Evolutionary conservation across 2,797 vertebrate genomes (phyloP).

Genomic region (Parotocinclus haroldoi): DNA sequence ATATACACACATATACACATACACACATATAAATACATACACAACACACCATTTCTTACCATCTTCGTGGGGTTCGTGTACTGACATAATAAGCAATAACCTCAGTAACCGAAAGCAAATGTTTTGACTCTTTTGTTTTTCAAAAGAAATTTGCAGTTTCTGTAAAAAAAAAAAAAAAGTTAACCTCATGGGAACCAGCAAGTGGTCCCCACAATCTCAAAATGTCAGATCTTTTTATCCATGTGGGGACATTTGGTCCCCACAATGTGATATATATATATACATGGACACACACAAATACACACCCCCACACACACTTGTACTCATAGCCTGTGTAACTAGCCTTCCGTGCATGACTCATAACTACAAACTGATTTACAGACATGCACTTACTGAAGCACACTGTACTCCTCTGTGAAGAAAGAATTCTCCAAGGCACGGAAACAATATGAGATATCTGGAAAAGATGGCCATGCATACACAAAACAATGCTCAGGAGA

Average conservation of each 20-base stretch:
- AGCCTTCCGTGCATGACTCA: slow-evolving; percentile 31
- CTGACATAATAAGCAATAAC: too few species aligned
- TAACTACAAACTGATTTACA: slow-evolving; percentile 44
- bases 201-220: too few species aligned
- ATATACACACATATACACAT: slow-evolving; percentile 31
- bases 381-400: slow-evolving; percentile 62
- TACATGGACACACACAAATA: slow-evolving; percentile 23
- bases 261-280: slow-evolving; percentile 10
- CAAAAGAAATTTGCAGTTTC: too few species aligned
- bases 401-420: slow-evolving; percentile 56
- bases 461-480: slow-evolving; percentile 60
- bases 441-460: slow-evolving; percentile 58
- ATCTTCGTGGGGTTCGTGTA: too few species aligned
- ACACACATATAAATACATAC: slow-evolving; percentile 32
- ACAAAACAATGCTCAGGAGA: slow-evolving; percentile 57
- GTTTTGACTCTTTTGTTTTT: too few species aligned
- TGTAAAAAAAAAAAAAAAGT: too few species aligned
- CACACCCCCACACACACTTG: slow-evolving; percentile 4
- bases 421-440: slow-evolving; percentile 53
- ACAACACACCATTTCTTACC: slow-evolving; percentile 21
- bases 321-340: slow-evolving; percentile 30
- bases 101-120: too few species aligned
- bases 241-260: too few species aligned
- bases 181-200: too few species aligned
- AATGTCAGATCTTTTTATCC: too few species aligned